Evolutionary conservation across 2,113 vertebrate species (phyloP).

Genomic region (Pygathrix nemaeus): DNA sequence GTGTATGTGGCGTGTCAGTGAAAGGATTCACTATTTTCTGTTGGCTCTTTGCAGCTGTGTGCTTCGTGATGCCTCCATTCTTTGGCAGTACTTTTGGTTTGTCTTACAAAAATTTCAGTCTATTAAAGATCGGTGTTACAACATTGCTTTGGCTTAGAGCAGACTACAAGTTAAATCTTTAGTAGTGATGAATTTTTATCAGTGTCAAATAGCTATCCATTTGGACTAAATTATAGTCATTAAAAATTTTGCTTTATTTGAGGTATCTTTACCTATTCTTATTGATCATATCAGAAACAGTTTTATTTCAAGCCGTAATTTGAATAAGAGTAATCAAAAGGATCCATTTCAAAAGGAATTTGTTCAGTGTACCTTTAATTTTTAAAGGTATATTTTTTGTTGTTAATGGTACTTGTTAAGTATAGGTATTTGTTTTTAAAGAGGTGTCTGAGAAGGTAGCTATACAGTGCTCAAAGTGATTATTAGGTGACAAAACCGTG

Average conservation of each 20-base stretch:
- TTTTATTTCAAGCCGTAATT: conserved; percentile 31
- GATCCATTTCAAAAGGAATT: conserved; percentile 14
- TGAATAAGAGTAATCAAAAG: background rate
- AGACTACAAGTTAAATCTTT: background rate
- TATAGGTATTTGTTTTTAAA: background rate
- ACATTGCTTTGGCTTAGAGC: conserved; percentile 23
- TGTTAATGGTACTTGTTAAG: background rate
- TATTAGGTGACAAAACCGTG: background rate
- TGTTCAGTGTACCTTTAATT: background rate
- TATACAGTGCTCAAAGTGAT: background rate
- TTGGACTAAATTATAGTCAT: background rate
- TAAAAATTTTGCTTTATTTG: background rate
- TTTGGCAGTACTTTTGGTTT: background rate
- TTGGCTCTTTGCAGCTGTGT: background rate
- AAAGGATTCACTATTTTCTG: background rate
- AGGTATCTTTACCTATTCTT: background rate
- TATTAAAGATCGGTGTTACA: background rate
- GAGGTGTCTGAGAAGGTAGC: background rate
- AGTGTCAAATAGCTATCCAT: background rate
- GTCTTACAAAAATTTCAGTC: background rate
- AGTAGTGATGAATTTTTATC: background rate
- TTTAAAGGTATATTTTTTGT: background rate
- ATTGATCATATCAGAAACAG: background rate
- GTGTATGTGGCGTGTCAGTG: background rate
- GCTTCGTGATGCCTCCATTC: background rate